phyloP scores from a whole-genome alignment of 2,888 invertebrate genomes.

The Hylaea fasciaria region DNA sequence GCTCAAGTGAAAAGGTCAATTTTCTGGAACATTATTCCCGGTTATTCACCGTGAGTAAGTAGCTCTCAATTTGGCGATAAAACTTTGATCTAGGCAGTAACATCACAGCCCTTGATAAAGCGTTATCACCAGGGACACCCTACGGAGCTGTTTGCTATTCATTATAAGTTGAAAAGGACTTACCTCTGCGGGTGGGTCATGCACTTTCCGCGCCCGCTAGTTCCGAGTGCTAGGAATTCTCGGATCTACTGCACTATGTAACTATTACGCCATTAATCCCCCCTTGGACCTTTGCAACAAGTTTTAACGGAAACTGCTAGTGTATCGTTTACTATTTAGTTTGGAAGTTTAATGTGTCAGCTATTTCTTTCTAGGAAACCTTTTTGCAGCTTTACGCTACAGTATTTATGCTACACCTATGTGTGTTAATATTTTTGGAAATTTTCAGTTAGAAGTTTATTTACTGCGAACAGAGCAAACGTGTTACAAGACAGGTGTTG shows the following conservation, averaged over 20 bases:
- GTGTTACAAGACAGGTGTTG: too few species aligned
- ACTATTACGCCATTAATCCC: slow-evolving; percentile 36
- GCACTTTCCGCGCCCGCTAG: slow-evolving; percentile 14
- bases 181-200: slow-evolving; percentile 44
- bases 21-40: slow-evolving; percentile 24
- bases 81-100: slow-evolving; percentile 27
- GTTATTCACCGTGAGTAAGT: slow-evolving; percentile 19
- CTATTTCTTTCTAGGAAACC: not conserved
- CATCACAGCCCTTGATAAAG: slow-evolving; percentile 40
- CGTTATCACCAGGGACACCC: slow-evolving; percentile 42
- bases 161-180: slow-evolving; percentile 55
- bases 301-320: slow-evolving; percentile 30
- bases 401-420: too few species aligned
- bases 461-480: too few species aligned
- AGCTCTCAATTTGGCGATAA: slow-evolving; percentile 26
- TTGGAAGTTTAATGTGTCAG: not conserved
- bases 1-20: slow-evolving; percentile 9
- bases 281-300: slow-evolving; percentile 32
- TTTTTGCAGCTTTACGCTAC: not conserved
- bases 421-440: too few species aligned
- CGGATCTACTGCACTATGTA: slow-evolving; percentile 27
- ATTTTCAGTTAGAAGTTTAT: too few species aligned
- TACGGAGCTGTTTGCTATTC: slow-evolving; percentile 50
- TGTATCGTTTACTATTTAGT: not conserved
- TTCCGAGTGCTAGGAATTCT: slow-evolving; percentile 29